A percentile compares a stretch with the other conserved stretches of the same genome.
Evolutionary conservation across 2,888 invertebrate species (phyloP).

Genomic region (Patella depressa): DNA sequence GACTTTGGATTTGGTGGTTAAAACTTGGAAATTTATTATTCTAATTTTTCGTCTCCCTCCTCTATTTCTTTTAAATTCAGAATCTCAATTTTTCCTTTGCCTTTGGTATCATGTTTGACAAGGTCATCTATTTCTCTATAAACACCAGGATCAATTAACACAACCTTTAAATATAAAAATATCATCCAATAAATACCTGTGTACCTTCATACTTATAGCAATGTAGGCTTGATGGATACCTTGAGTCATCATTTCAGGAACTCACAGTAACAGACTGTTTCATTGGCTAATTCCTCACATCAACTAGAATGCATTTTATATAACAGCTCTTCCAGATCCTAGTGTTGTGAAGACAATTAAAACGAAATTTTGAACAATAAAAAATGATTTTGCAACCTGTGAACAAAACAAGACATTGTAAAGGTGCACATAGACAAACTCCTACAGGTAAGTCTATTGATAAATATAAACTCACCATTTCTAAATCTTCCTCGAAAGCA

Average conservation of each 20-base stretch:
- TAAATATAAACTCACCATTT: slow-evolving; percentile 76
- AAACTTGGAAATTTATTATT: slow-evolving; percentile 23
- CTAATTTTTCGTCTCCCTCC: slow-evolving; percentile 82
- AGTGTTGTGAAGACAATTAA: too few species aligned
- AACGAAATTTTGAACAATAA: too few species aligned
- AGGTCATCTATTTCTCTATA: slow-evolving; percentile 91
- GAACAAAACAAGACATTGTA: neutral
- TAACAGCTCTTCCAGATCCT: too few species aligned
- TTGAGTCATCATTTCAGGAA: too few species aligned
- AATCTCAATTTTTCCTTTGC: slow-evolving; percentile 87
- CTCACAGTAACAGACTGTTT: too few species aligned
- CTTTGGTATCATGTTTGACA: slow-evolving; percentile 82
- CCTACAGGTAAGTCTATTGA: neutral
- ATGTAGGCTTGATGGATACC: too few species aligned
- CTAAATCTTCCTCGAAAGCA: slow-evolving; percentile 86
- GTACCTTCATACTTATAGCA: too few species aligned
- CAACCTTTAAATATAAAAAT: slow-evolving; percentile 70
- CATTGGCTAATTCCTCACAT: too few species aligned
- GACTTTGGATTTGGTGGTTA: too few species aligned
- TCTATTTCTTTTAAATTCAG: slow-evolving; percentile 92
- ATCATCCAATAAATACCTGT: too few species aligned
- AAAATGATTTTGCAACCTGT: neutral
- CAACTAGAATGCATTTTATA: too few species aligned
- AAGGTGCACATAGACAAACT: too few species aligned
- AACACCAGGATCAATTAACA: slow-evolving; percentile 91